Base-by-base conservation (phyloP, 2,113 vertebrate species). In the Toxostoma redivivum region DNA sequence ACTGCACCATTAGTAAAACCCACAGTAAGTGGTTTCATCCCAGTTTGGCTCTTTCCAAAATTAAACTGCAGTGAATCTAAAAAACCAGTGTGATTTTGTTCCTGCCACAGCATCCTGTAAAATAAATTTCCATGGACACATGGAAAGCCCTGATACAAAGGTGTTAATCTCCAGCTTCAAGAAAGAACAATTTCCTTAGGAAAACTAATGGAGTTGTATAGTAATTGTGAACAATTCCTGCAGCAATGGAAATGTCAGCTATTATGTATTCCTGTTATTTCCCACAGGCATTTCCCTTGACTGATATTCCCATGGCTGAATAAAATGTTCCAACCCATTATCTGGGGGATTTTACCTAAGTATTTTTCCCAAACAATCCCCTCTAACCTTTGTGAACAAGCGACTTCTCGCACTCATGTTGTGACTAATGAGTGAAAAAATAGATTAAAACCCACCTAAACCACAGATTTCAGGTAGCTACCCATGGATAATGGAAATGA, bases 231-330 rank as follows among this genome's bases (percentile, higher is more conserved):
- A 90, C 81, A 90, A 61, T 57, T 76, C 53, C 81, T 90, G 88
- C 81, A 35, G 38, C 50, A 76, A 10, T 90, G 74, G 57, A 94
- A 95, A 97, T 96, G 94, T 88, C 88, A 95, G 44, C 74, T 87
- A 72, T 95, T 95, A 95, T 91, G 70, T 70, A 82, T 91, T 90
- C 94, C 73, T 86, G 69, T 65, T 94, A 82, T 70, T 70, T 93
- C 92, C 94, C 88, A 94, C 92, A 37, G 74, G 85, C 81, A 76
- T 88, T 96, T 91, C 70, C 81, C 62, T 35, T 92, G 92, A 81
- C 74, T 85, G 85, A 95, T 93, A 82, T 82, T 94, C 92, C 95
- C 57, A 72, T 27, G 82, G 81, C 45, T 95, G 94, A 88, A 85
- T 57, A 65, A 85, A 95, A 92, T 57, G 37, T 57, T 90, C 53